Evolutionary conservation across 2,113 vertebrate species (phyloP), one percentile per base, ranked within the genome.

Genomic region (Vulpes ferrilata): DNA sequence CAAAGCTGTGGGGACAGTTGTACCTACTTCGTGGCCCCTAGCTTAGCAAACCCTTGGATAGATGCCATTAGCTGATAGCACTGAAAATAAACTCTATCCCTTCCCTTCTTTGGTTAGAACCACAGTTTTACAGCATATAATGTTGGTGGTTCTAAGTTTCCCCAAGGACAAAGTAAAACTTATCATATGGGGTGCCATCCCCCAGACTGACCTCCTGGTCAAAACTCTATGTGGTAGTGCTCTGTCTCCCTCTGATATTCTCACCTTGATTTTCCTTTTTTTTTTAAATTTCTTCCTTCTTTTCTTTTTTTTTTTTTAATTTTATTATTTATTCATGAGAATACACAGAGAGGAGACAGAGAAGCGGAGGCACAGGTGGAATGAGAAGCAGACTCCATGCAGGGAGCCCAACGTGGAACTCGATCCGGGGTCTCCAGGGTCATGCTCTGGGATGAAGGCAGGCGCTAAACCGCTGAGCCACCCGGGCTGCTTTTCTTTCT

Each of bases 231-330:
- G 0, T 11, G 48, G 15, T 0, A 6, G 27, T 10, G 8, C 20
- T 30, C 1, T 20, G 23, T 23, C 59, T 16, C 4, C 57, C 20
- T 6, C 59, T 25, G 15, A 22, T 0, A 7, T 27, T 85, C 98
- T 97, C 95, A 99, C 99, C 87, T 96, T 53, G 95, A 0, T 4
- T 51, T 7, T 82, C 96, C 5, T 43, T 43, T 43, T 43, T 43
- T 43, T 43, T 0, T 43, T 43, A 43, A 43, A 43, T 43, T 43
- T 43, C 38, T 43, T 43, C 38, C 38, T 43, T 43, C 38, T 43
- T 43, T 43, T 43, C 38, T 38, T 38, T 43, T 43, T 43, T 43
- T 43, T 43, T 43, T 43, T 43, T 43, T 4, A 43, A 43, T 43
- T 43, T 43, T 43, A 43, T 43, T 43, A 43, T 43, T 43, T 43